Evolutionary conservation across 2,888 invertebrate species (phyloP).

Genomic region (Lasioglossum malachurum): DNA sequence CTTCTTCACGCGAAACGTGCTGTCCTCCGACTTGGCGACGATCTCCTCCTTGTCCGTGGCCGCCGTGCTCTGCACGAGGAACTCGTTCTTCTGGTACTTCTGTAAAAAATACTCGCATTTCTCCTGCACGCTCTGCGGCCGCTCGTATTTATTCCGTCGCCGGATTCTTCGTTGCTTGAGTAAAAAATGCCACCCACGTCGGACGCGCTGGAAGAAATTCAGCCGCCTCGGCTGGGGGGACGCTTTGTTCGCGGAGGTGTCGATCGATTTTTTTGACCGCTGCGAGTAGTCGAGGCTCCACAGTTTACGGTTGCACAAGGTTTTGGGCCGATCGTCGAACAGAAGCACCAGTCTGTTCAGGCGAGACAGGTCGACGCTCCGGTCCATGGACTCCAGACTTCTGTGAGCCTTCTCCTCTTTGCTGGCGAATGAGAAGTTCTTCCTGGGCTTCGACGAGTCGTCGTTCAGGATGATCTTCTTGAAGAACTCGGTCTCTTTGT

Average conservation of each 20-base stretch:
- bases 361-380: conserved; percentile 67
- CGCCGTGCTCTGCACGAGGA: conserved; percentile 67
- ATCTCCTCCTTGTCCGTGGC: conserved; percentile 24
- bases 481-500: conserved; percentile 79
- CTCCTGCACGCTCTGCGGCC: conserved; percentile 71
- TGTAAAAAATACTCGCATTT: conserved; percentile 80
- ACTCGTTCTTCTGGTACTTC: conserved; percentile 71
- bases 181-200: conserved; percentile 80
- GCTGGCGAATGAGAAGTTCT: conserved; percentile 75
- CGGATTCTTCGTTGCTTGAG: conserved; percentile 72
- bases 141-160: conserved; percentile 62
- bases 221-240: conserved; percentile 67
- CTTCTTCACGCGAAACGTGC: conserved; percentile 40
- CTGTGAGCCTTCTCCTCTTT: conserved; percentile 74
- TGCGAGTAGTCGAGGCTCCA: conserved; percentile 75
- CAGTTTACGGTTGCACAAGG: conserved; percentile 73
- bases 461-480: conserved; percentile 74
- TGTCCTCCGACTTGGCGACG: conserved; percentile 23
- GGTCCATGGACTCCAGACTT: conserved; percentile 79
- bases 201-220: conserved; percentile 77
- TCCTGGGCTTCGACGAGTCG: conserved; percentile 47
- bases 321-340: conserved; percentile 65
- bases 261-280: conserved; percentile 69
- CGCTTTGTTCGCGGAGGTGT: conserved; percentile 62
- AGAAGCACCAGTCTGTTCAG: conserved; percentile 76